Evolutionary conservation across 2,797 vertebrate species (phyloP), one percentile per base, ranked within the genome.

Genomic region (Spea hammondii): DNA sequence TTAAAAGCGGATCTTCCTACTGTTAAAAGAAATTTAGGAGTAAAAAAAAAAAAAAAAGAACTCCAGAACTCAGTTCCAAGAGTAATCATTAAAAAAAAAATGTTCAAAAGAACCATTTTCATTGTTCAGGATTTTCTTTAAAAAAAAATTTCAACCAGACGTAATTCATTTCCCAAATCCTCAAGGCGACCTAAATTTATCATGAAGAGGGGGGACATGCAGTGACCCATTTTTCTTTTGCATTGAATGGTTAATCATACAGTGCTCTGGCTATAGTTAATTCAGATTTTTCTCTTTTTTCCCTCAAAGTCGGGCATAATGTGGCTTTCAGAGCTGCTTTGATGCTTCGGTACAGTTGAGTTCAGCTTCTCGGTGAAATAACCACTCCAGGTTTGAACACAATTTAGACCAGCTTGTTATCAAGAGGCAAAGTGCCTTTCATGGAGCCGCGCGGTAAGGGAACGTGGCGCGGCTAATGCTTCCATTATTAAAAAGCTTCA

Each of bases 301-400:
- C 8, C 44, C 49, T 62, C 12, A 0, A 6, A 65, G 17, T 55
- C 45, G 12, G 55, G 62, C n/a, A 55, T 79, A 80, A 83, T 54
- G 47, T 5, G 70, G 53, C 14, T 17, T 86, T 82, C 44, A 68
- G 55, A 73, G 70, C 50, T 62, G 50, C 12, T 17, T 13, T 0
- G 4, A 53, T 74, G 1, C 0, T 6, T 1, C 48, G 69, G 73
- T 12, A 79, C 62, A 83, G 47, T 62, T 62, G 83, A 60, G 12
- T 4, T 11, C 44, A 75, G 50, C 76, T 81, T 44, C 1, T 72
- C 70, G 84, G 48, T 67, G 65, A 79, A 70, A 82, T 84, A 84
- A 32, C 65, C 82, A 74, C 66, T 46, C 6, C 7, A 57, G 0
- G 0, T 1, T 10, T 47, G 46, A 84, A 32, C 7, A 8, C 49